Percentiles rank a stretch among this genome's conserved stretches.
Evolutionary conservation across 2,888 invertebrate genomes (phyloP).

Genomic region (Apodemia mormo): DNA sequence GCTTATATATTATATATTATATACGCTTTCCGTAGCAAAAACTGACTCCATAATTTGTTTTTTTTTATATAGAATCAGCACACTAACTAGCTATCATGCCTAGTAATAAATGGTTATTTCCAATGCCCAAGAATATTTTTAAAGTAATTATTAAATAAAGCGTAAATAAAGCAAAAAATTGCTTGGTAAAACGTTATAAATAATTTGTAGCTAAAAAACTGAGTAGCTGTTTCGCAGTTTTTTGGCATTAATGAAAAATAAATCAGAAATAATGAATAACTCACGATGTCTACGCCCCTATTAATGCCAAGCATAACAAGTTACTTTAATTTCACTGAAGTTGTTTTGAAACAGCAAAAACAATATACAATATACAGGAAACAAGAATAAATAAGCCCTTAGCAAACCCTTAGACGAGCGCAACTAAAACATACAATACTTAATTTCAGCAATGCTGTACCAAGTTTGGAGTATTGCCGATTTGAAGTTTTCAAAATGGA

Average conservation of each 20-base stretch:
- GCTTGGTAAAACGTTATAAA: no score
- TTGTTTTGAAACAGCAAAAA: constrained; percentile 4
- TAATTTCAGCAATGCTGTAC: constrained; percentile 29
- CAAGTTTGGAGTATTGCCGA: constrained; percentile 36
- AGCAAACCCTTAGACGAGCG: constrained; percentile 21
- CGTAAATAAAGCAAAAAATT: no score
- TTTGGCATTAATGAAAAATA: not conserved
- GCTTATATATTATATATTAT: no score
- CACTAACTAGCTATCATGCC: no score
- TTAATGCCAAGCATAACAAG: not conserved
- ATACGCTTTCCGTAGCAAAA: no score
- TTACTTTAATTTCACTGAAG: not conserved
- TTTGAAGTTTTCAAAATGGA: constrained; percentile 39
- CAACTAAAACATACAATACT: constrained; percentile 27
- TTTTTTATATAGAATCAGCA: no score
- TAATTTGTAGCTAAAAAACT: no score
- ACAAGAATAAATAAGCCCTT: constrained; percentile 11
- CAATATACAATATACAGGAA: constrained; percentile 16
- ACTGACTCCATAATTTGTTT: no score
- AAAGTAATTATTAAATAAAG: no score
- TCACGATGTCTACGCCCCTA: not conserved
- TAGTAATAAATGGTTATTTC: no score
- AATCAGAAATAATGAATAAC: not conserved
- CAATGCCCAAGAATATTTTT: no score
- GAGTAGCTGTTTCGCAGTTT: no score